Conservation (phyloP, 2,797 vertebrate genomes). For the Pangasius sanitwongsei region DNA sequence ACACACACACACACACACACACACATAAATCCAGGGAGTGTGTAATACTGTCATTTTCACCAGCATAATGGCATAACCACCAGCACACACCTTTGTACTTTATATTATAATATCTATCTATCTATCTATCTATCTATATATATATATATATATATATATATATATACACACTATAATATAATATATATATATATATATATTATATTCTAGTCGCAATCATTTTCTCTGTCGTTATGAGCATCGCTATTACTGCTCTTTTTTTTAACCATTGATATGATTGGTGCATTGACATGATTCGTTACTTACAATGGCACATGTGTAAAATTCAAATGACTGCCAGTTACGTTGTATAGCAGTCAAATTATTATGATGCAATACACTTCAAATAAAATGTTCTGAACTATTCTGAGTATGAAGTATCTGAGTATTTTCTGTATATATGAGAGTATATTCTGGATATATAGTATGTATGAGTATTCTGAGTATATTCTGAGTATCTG, state of each 20-base stretch:
- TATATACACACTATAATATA: too few relatives aligned
- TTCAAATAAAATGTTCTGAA: not conserved
- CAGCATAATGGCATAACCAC: constrained; percentile 8
- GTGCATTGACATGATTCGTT: not conserved
- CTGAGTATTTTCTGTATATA: too few relatives aligned
- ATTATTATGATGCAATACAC: not conserved
- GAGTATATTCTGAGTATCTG: too few relatives aligned
- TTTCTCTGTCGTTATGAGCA: not conserved
- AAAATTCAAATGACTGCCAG: not conserved
- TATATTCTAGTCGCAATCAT: not conserved
- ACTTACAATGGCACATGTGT: not conserved
- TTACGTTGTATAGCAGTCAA: too few relatives aligned
- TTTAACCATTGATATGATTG: not conserved
- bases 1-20: constrained; percentile 10
- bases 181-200: not conserved
- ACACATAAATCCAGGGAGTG: not conserved
- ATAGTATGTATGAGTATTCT: too few relatives aligned
- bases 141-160: too few relatives aligned
- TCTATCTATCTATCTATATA: too few relatives aligned
- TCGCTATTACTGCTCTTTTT: not conserved
- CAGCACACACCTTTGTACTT: not conserved
- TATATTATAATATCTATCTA: not conserved
- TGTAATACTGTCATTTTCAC: constrained; percentile 8
- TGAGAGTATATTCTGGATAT: too few relatives aligned
- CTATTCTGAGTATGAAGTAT: not conserved